Percentiles rank a stretch among this genome's conserved stretches.
phyloP scores from a whole-genome alignment of 2,797 vertebrate species.

The Coregonus sp. region DNA sequence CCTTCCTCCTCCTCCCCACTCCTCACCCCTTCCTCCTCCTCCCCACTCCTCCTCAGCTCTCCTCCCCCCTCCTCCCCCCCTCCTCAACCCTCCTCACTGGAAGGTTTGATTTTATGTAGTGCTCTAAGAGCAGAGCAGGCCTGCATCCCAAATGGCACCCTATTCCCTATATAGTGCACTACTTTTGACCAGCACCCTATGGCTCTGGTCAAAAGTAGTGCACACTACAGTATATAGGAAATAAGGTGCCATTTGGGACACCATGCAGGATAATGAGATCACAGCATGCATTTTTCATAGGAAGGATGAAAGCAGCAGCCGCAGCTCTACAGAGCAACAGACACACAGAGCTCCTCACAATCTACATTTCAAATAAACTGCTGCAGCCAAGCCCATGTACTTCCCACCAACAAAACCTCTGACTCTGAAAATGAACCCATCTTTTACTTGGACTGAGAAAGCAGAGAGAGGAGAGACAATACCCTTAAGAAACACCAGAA shows the following conservation, averaged over 20 bases:
- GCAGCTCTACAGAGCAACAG: background rate
- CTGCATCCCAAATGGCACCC: background rate
- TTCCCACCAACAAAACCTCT: constrained; percentile 35
- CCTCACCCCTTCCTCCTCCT: no score
- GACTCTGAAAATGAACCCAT: constrained; percentile 41
- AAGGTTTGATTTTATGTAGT: constrained; percentile 57
- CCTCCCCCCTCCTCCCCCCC: background rate
- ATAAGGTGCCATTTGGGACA: background rate
- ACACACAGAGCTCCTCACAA: constrained; percentile 40
- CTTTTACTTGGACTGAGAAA: constrained; percentile 23
- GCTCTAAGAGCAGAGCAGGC: constrained; percentile 46
- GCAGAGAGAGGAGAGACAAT: constrained; percentile 21
- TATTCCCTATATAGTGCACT: background rate
- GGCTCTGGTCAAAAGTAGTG: background rate
- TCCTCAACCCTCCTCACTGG: constrained; percentile 7
- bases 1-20: no score
- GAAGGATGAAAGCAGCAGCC: constrained; percentile 50
- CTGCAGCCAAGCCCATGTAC: constrained; percentile 37
- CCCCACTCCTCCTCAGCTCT: background rate
- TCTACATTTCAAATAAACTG: constrained; percentile 62
- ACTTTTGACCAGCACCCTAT: background rate
- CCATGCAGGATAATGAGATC: constrained; percentile 60
- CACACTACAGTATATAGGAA: background rate
- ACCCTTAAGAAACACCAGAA: constrained; percentile 4
- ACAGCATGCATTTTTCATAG: constrained; percentile 66